These are phyloP conservation scores for Cyprinella venusta DNA, from an alignment of 2,797 vertebrate species.

Conservation along the genomic window DNA sequence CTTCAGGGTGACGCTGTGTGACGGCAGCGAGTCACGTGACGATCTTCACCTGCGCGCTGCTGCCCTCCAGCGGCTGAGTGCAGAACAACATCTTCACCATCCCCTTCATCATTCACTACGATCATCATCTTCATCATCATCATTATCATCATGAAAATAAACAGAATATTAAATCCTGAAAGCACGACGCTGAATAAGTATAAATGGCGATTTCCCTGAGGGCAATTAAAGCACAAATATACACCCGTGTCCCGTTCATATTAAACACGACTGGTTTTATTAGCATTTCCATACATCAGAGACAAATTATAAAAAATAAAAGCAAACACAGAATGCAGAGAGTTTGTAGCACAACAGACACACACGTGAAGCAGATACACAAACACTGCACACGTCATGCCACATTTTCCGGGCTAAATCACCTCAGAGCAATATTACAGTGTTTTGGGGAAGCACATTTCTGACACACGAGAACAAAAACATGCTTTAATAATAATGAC, in stretches of 20 bases:
- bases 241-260: constrained; percentile 57
- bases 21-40: neutral
- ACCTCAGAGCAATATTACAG: too few species aligned
- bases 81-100: neutral
- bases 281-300: constrained; percentile 68
- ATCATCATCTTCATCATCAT: neutral
- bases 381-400: constrained; percentile 18
- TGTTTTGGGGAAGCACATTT: neutral
- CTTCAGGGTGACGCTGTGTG: neutral
- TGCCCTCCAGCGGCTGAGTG: neutral
- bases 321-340: constrained; percentile 61
- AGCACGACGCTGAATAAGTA: neutral
- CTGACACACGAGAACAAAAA: too few species aligned
- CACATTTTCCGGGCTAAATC: neutral
- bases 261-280: constrained; percentile 75
- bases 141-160: neutral
- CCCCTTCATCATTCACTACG: neutral
- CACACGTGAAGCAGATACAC: constrained; percentile 17
- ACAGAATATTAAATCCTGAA: neutral
- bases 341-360: constrained; percentile 68
- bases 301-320: constrained; percentile 63
- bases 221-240: too few species aligned
- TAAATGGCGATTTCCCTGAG: neutral
- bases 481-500: neutral
- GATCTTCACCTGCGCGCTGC: neutral